These are phyloP conservation scores for Endomychus coccineus DNA, from an alignment of 2,888 invertebrate genomes.

Conservation along the genomic window DNA sequence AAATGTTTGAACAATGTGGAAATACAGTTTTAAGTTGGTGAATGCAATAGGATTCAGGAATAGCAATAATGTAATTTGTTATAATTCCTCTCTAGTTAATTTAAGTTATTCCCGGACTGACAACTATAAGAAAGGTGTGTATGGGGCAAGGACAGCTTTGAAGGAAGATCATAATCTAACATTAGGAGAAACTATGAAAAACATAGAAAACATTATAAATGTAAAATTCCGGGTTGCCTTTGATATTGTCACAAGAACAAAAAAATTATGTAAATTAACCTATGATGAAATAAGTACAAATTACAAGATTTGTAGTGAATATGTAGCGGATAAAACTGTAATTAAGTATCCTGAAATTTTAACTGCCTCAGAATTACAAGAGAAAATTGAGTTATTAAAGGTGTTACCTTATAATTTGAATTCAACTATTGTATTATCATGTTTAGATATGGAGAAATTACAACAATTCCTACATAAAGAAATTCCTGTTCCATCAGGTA, in stretches of 20 bases:
- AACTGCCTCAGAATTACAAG: conserved; percentile 21
- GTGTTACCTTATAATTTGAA: conserved; percentile 29
- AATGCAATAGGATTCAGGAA: too few species aligned
- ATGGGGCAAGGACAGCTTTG: too few species aligned
- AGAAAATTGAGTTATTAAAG: conserved; percentile 29
- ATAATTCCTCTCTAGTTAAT: too few species aligned
- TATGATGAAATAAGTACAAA: conserved; percentile 25
- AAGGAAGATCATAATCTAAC: too few species aligned
- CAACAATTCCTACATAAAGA: conserved; percentile 19
- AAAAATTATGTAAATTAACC: conserved; percentile 21
- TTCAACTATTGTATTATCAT: conserved; percentile 27
- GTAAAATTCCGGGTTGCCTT: conserved; percentile 17
- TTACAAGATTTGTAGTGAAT: too few species aligned
- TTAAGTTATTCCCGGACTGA: too few species aligned
- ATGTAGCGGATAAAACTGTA: conserved; percentile 26
- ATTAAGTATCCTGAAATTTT: conserved; percentile 32
- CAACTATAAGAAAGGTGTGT: too few species aligned
- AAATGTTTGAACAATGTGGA: too few species aligned
- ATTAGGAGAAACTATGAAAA: conserved; percentile 1
- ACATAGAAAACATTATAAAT: conserved; percentile 13
- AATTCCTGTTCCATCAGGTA: neutral
- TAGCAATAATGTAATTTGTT: too few species aligned
- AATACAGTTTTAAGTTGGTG: too few species aligned
- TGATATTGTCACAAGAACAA: conserved; percentile 24
- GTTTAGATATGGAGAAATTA: conserved; percentile 25